phyloP scores from a whole-genome alignment of 2,113 vertebrate genomes.

The Girardinichthys multiradiatus region DNA sequence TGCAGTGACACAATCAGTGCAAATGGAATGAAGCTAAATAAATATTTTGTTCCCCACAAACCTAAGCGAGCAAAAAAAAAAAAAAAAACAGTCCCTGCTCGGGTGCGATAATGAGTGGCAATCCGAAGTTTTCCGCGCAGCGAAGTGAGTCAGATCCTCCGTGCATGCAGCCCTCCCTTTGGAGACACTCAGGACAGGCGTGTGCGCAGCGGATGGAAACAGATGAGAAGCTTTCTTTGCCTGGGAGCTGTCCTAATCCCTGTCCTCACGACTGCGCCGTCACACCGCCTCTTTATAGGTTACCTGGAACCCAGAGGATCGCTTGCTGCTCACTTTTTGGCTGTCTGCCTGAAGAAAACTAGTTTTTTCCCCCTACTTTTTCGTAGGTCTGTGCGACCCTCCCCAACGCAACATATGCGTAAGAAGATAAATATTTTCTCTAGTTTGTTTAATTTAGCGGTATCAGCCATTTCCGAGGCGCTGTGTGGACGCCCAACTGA shows the following conservation, averaged over 20 bases:
- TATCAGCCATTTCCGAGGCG: conserved; percentile 22
- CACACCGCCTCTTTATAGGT: conserved; percentile 45
- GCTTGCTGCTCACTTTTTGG: conserved; percentile 23
- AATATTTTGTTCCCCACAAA: conserved; percentile 18
- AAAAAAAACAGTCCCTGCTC: background rate
- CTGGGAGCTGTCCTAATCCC: conserved; percentile 57
- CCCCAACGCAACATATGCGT: conserved; percentile 11
- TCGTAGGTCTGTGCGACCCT: too few species aligned
- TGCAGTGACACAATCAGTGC: background rate
- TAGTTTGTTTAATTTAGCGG: background rate
- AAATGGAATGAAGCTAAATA: conserved; percentile 1
- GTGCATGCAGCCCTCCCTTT: conserved; percentile 19
- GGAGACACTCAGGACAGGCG: conserved; percentile 48
- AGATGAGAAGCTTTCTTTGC: conserved; percentile 68
- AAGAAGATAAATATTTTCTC: background rate
- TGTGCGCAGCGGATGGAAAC: conserved; percentile 46
- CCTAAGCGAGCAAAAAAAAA: conserved; percentile 1
- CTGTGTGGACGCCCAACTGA: conserved; percentile 33
- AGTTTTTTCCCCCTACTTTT: background rate
- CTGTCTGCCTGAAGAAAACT: background rate
- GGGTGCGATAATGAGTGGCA: conserved; percentile 34
- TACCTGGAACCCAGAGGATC: conserved; percentile 17
- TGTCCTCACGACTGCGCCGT: conserved; percentile 38
- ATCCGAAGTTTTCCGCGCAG: conserved; percentile 34
- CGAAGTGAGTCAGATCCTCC: conserved; percentile 32